These are phyloP conservation scores for Mycetomoellerius zeteki DNA, from an alignment of 1,140 invertebrate genomes.

Conservation along the genomic window DNA sequence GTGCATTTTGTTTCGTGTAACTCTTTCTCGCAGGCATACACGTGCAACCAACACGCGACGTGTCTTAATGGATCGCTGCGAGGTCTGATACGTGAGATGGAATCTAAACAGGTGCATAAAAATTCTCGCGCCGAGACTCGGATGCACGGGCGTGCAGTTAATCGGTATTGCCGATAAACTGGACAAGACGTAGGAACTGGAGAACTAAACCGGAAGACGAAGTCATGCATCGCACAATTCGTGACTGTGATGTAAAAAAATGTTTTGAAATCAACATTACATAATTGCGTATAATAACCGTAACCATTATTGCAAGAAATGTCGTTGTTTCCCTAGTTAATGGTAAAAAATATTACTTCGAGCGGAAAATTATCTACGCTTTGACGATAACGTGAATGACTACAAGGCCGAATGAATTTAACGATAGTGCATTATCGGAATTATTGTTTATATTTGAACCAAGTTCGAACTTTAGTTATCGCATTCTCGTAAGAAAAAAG, in stretches of 20 bases:
- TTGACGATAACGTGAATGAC: background rate
- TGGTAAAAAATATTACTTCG: background rate
- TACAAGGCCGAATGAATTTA: background rate
- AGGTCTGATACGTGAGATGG: conserved; percentile 43
- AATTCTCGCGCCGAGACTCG: conserved; percentile 48
- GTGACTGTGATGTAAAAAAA: background rate
- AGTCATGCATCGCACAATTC: conserved; percentile 26
- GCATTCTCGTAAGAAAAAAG: too few species aligned
- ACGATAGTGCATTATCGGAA: background rate
- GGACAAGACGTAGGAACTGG: conserved; percentile 15
- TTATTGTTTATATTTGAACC: background rate
- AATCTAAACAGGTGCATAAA: conserved; percentile 69
- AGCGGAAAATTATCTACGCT: background rate
- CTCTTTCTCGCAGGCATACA: conserved; percentile 37
- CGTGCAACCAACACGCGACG: conserved; percentile 29
- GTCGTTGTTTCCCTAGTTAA: background rate
- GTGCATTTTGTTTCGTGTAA: background rate
- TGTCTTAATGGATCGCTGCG: conserved; percentile 54
- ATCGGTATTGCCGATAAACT: conserved; percentile 27
- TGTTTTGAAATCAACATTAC: background rate
- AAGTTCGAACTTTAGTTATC: background rate
- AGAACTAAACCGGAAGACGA: conserved; percentile 60
- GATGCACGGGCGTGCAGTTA: conserved; percentile 23
- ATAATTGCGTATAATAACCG: conserved; percentile 30
- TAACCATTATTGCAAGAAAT: conserved; percentile 11